Evolutionary conservation across 2,888 invertebrate species (phyloP), one percentile per base, ranked within the genome.

Genomic region (Dolichomitus sp.): DNA sequence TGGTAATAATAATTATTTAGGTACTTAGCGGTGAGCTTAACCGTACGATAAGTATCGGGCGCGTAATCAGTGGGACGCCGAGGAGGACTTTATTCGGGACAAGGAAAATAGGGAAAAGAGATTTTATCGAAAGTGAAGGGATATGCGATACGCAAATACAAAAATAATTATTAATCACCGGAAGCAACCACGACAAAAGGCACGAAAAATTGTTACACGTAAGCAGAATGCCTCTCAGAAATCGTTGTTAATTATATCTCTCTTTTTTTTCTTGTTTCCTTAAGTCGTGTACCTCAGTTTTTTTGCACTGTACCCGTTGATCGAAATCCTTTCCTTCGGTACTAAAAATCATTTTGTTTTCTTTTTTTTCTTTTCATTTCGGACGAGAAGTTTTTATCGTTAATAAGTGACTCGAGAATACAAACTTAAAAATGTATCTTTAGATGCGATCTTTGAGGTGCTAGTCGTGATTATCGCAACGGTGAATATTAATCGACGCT

Each of bases 131-230:
- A 27, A 42, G n/a, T 33, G 59, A 33, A 33, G 42, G 12, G 23
- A 11, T 37, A 66, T 30, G 54, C 73, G 59, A 79, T 77, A 54
- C n/a, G n/a, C n/a, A 79, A 81, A 83, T 86, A 88, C 74, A 88
- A 87, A 88, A 83, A 86, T 83, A 84, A 82, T 74, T 52, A 42
- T 80, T 88, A 89, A 91, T 91, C 88, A 90, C 84, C 89, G 87
- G 90, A 91, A 92, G 91, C 91, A 91, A 90, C 88, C 90, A 92
- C 89, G 90, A 90, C 87, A 90, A 89, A 92, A 92, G 93, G 92
- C 93, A 93, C 92, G 90, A 91, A 66, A 89, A 91, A 90, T 90
- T 91, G 90, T 90, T 91, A 89, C 86, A 87, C 88, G 88, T 87
- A 90, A 90, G 90, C 90, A 84, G 61, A 87, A 87, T 87, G 84